Percentiles rank a stretch among this genome's conserved stretches.
Evolutionary conservation across 2,888 invertebrate species (phyloP).

Genomic region (Flexamia atlantica): DNA sequence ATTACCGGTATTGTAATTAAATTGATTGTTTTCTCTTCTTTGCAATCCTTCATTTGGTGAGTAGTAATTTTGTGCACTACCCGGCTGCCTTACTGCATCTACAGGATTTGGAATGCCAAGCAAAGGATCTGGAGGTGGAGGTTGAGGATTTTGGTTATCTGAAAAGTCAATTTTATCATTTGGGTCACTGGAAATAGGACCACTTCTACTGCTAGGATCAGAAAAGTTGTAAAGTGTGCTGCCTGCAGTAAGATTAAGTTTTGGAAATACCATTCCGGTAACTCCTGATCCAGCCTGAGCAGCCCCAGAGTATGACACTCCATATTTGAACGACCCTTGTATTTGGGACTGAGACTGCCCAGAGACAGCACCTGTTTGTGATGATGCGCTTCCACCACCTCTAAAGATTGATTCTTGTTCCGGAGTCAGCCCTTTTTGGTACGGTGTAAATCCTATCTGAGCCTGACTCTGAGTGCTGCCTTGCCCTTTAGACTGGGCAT

Average conservation of each 20-base stretch:
- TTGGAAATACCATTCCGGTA: conserved; percentile 65
- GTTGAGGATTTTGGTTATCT: conserved; percentile 14
- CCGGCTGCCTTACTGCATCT: conserved; percentile 28
- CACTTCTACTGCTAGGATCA: conserved; percentile 47
- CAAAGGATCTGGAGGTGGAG: conserved; percentile 54
- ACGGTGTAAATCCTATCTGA: conserved; percentile 91
- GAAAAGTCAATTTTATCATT: conserved; percentile 72
- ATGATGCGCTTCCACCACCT: conserved; percentile 88
- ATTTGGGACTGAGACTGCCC: conserved; percentile 92
- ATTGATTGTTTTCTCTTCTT: conserved; percentile 57
- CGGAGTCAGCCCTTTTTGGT: conserved; percentile 79
- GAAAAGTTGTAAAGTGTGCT: conserved; percentile 58
- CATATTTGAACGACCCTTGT: conserved; percentile 88
- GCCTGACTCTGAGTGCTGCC: conserved; percentile 93
- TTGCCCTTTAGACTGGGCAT: conserved; percentile 90
- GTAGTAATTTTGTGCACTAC: conserved; percentile 33
- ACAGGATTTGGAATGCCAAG: conserved; percentile 5
- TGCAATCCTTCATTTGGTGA: conserved; percentile 49
- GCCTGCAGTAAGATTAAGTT: conserved; percentile 61
- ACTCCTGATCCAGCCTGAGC: conserved; percentile 89
- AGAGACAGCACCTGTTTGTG: conserved; percentile 85
- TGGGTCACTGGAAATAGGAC: conserved; percentile 71
- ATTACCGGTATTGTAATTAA: conserved; percentile 50
- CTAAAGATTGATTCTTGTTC: conserved; percentile 79
- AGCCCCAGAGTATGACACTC: conserved; percentile 87